A percentile compares a stretch with the other conserved stretches of the same genome.
Conservation (phyloP, 2,888 invertebrate genomes). For the Gastracanthus pulcherrimus region DNA sequence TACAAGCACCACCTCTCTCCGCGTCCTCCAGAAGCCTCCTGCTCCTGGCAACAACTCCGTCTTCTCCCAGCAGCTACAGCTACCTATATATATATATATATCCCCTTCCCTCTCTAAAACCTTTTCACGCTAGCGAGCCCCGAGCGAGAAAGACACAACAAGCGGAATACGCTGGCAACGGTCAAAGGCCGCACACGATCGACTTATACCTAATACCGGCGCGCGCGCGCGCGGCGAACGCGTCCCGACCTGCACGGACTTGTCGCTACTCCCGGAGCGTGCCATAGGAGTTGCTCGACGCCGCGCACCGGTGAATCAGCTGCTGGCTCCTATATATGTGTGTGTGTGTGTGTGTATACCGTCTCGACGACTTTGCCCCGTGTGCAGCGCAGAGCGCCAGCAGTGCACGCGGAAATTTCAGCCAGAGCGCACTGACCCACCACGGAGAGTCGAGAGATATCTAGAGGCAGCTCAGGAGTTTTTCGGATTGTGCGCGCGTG, state of each 20-base stretch:
- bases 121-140: no score
- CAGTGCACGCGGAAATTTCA: slow-evolving; percentile 36
- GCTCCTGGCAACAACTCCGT: no score
- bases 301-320: slow-evolving; percentile 47
- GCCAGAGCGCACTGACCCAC: slow-evolving; percentile 21
- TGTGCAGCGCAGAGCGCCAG: neutral
- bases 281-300: neutral
- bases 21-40: no score
- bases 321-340: slow-evolving; percentile 23
- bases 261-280: slow-evolving; percentile 1
- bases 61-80: no score
- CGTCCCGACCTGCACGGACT: slow-evolving; percentile 53
- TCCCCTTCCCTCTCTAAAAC: no score
- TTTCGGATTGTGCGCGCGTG: neutral
- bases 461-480: no score
- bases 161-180: neutral
- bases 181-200: neutral
- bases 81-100: no score
- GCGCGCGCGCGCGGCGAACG: slow-evolving; percentile 2
- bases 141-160: no score
- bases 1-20: no score
- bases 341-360: no score
- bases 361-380: neutral
- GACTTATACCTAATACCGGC: neutral
- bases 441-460: neutral